These are phyloP conservation scores for Myotis myotis DNA, from an alignment of 2,797 vertebrate genomes.

Conservation along the genomic window DNA sequence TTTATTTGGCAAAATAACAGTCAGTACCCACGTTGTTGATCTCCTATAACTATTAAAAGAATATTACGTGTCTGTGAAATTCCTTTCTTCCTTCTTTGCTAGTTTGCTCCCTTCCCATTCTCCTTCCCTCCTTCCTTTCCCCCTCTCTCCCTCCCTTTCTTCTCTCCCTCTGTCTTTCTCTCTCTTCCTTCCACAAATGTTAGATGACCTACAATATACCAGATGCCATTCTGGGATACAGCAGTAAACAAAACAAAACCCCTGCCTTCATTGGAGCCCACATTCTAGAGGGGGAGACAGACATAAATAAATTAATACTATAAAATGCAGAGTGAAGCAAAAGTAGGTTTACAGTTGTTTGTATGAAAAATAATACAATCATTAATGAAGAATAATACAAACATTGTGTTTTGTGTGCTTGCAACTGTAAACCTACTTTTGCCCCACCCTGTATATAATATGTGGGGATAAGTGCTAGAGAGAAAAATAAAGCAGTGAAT, in stretches of 20 bases:
- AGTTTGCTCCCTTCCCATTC: neutral
- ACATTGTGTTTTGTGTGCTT: no score
- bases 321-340: neutral
- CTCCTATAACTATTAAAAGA: neutral
- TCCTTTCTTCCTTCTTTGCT: neutral
- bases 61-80: neutral
- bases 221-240: neutral
- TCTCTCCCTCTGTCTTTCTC: neutral
- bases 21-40: neutral
- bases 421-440: no score
- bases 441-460: neutral
- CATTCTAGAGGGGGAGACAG: neutral
- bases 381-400: no score
- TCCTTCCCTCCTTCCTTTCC: neutral
- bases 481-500: neutral
- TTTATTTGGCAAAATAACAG: neutral
- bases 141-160: neutral
- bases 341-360: no score
- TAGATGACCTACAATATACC: neutral
- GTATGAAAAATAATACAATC: no score
- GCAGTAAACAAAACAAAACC: neutral
- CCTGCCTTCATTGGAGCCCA: neutral
- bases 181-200: neutral
- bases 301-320: neutral
- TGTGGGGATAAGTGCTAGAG: neutral